Base-by-base conservation (phyloP, 64 coral and sea anemone species). In the Montipora sp. region DNA sequence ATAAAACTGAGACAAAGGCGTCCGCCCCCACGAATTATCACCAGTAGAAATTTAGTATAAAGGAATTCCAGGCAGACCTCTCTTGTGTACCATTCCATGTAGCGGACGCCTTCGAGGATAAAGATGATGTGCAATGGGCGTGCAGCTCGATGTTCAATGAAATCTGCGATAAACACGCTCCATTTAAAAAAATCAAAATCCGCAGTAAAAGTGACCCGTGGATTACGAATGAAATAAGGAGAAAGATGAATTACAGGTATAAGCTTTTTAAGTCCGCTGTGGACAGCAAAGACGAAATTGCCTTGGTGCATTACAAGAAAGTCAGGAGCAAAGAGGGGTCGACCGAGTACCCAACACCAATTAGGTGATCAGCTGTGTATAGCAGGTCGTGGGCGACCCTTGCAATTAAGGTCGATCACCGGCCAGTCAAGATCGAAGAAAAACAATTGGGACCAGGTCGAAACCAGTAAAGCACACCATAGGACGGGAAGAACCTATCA, bases 171-270 rank as follows among this genome's bases (percentile, higher is more conserved):
- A 27, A 27, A 27, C 24, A 27, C 24, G 24, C 24, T 27, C 24
- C 24, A 27, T 27, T 27, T 27, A 27, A 27, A 27, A 27, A 27
- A 27, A 27, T 27, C 24, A 27, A 80, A 55, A 55, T 80, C 49
- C 48, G 77, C 6, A 55, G 48, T 15, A 80, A 59, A 12, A 22
- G 77, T 51, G 51, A 19, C 13, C 77, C 77, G 19, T 80, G 48
- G 77, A 59, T 55, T 6, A 57, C 77, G 22, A 80, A 55, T 58
- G 77, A 80, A 80, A 80, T 80, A 20, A 80, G 51, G n/a, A 80
- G 16, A 57, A 80, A 80, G 16, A 80, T 80, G 77, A 80, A 57
- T 55, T 80, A 57, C 22, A 8, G 19, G 70, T 65, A 65, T 13
- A 65, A 65, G 60, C 60, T 65, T 8, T 65, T 65, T 13, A 65